A percentile compares a stretch with the other conserved stretches of the same genome.
phyloP scores from a whole-genome alignment of 2,797 vertebrate genomes.

The Chelidonichthys spinosus region DNA sequence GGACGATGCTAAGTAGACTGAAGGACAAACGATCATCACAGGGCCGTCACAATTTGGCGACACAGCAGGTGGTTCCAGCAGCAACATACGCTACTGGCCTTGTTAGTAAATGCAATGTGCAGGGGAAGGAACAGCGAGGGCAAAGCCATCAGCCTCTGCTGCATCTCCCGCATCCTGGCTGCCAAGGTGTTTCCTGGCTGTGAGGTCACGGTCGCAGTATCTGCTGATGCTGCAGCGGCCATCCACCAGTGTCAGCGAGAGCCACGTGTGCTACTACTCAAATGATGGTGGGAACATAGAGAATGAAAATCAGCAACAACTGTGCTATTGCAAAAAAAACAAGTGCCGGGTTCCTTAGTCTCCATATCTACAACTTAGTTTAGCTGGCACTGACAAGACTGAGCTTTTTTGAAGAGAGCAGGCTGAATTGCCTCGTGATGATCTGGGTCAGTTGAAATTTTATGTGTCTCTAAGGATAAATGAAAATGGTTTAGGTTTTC shows the following conservation, averaged over 20 bases:
- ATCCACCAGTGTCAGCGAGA: too few relatives aligned
- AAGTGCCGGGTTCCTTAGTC: neutral
- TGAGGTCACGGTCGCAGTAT: conserved; percentile 82
- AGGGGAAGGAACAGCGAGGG: conserved; percentile 62
- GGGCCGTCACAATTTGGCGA: conserved; percentile 21
- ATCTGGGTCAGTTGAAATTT: conserved; percentile 59
- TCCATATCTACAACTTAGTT: conserved; percentile 7
- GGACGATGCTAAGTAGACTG: neutral
- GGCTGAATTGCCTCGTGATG: conserved; percentile 36
- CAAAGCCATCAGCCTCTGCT: conserved; percentile 88
- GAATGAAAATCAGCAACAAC: too few relatives aligned
- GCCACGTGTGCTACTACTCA: too few relatives aligned
- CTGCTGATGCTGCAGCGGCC: too few relatives aligned
- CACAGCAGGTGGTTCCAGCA: conserved; percentile 33
- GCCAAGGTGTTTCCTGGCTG: conserved; percentile 87
- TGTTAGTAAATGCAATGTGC: conserved; percentile 2
- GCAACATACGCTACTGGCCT: conserved; percentile 37
- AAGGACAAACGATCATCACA: conserved; percentile 34
- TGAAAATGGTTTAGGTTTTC: conserved; percentile 40
- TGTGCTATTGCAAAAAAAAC: too few relatives aligned
- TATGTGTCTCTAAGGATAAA: conserved; percentile 19
- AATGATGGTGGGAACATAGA: too few relatives aligned
- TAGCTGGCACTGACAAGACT: conserved; percentile 25
- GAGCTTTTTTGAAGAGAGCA: conserved; percentile 18
- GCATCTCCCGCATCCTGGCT: conserved; percentile 86